Evolutionary conservation across 2,797 vertebrate genomes (phyloP).

Genomic region (Cuniculus paca): DNA sequence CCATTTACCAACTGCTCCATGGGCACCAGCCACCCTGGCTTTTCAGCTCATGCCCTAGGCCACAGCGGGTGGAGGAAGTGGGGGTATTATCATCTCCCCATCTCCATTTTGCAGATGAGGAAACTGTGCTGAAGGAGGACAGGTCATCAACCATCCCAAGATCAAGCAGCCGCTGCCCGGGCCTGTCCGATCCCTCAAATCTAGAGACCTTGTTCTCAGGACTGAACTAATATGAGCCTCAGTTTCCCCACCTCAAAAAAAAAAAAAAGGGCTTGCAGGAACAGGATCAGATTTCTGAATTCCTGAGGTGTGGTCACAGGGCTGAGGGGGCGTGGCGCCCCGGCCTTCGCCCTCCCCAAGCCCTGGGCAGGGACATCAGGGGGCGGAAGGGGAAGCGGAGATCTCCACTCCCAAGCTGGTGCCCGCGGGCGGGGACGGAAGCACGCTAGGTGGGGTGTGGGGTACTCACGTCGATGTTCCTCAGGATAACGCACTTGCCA

Average conservation of each 20-base stretch:
- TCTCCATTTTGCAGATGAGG: slow-evolving; percentile 5
- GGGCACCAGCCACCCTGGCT: background rate
- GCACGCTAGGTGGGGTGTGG: background rate
- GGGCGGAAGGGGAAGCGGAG: too few species aligned
- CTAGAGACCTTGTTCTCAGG: background rate
- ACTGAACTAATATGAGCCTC: background rate
- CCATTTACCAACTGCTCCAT: background rate
- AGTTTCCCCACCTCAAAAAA: background rate
- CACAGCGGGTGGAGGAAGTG: background rate
- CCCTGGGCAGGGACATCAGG: rapidly evolving
- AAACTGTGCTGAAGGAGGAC: background rate
- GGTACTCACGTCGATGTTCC: slow-evolving; percentile 94
- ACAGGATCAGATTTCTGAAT: background rate
- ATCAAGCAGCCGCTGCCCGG: background rate
- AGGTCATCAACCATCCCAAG: background rate
- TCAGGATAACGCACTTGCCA: slow-evolving; percentile 97
- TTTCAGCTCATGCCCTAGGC: background rate
- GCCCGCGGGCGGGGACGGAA: background rate
- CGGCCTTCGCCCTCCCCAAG: background rate
- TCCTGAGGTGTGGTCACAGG: background rate
- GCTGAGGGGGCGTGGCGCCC: slow-evolving; percentile 56
- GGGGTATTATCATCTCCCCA: background rate
- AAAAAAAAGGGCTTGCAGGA: background rate
- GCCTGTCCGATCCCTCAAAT: background rate
- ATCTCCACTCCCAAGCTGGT: background rate